Evolutionary conservation across 2,888 invertebrate genomes (phyloP), one percentile per base, ranked within the genome.

Genomic region (Noctua fimbriata): DNA sequence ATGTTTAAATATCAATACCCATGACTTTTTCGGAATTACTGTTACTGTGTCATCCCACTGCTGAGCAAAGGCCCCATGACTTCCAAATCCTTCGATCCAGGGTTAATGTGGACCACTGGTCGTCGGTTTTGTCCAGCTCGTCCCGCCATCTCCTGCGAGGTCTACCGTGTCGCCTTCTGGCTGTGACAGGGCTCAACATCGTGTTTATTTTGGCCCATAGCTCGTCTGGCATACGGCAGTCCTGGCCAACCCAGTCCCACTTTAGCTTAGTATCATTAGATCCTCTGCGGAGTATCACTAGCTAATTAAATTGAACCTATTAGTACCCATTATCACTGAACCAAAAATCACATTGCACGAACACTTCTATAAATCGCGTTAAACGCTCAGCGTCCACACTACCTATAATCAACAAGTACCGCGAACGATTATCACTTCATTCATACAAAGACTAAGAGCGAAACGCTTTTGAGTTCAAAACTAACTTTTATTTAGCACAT

Each of bases 401-500:
- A 41, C 41, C 67, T 76, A 79, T 70, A 75, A 47, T 70, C 76
- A 83, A 82, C 87, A 89, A 79, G 69, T 72, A 82, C 47, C 74
- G 60, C 65, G 71, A 73, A 74, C 73, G n/a, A 70, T 70, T 41
- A 86, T 83, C 84, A 76, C 63, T 72, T 74, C 84, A 73, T 60
- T 14, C 76, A 79, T 36, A 72, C 71, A 65, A 87, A 87, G 66
- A 76, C 52, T 72, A 24, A 86, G 36, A 76, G 58, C 83, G 55
- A 73, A 73, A 84, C 83, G 86, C 60, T 74, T 85, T 86, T 73
- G 73, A 83, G 83, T 83, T 83, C n/a, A 74, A 74, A 78, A 72
- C 66, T 83, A 79, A 78, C 67, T n/a, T 83, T 83, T 66, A 79
- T 74, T 84, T 86, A 82, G 82, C 73, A 81, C 85, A 70, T 84